phyloP scores from a whole-genome alignment of 2,113 vertebrate species.

The Hippocampus mohnikei region DNA sequence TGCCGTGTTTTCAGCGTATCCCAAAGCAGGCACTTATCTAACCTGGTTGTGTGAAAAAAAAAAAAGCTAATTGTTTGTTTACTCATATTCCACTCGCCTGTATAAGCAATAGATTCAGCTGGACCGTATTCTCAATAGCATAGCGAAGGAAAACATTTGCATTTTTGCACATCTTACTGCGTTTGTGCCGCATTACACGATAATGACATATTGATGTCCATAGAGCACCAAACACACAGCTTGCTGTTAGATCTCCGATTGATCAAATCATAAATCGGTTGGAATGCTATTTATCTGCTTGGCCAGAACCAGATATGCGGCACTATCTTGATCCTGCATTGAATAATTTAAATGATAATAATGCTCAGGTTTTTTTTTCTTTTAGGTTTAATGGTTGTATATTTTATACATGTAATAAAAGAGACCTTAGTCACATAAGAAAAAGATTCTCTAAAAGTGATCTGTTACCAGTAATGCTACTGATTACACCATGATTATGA shows the following conservation, averaged over 20 bases:
- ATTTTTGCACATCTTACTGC: constrained; percentile 1
- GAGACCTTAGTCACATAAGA: constrained; percentile 10
- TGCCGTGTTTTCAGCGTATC: constrained; percentile 44
- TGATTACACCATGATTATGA: constrained; percentile 3
- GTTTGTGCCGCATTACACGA: constrained; percentile 32
- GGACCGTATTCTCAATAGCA: background rate
- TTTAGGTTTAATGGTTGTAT: background rate
- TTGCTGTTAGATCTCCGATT: constrained; percentile 30
- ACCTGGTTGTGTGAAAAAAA: constrained; percentile 38
- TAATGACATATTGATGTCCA: constrained; percentile 51
- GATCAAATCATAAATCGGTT: constrained; percentile 46
- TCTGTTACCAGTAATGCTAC: constrained; percentile 8
- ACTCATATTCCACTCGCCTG: constrained; percentile 1
- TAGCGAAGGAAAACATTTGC: constrained; percentile 17
- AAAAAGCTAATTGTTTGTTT: constrained; percentile 1
- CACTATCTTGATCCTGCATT: background rate
- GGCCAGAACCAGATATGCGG: background rate
- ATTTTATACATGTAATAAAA: background rate
- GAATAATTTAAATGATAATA: constrained; percentile 5
- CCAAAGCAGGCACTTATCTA: constrained; percentile 53
- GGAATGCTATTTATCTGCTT: constrained; percentile 18
- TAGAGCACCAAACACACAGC: constrained; percentile 28
- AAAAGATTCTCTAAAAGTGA: background rate
- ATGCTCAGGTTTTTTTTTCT: background rate
- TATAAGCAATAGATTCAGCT: constrained; percentile 3